phyloP scores from a whole-genome alignment of 2,113 vertebrate species.

The Mesoclemmys tuberculata region DNA sequence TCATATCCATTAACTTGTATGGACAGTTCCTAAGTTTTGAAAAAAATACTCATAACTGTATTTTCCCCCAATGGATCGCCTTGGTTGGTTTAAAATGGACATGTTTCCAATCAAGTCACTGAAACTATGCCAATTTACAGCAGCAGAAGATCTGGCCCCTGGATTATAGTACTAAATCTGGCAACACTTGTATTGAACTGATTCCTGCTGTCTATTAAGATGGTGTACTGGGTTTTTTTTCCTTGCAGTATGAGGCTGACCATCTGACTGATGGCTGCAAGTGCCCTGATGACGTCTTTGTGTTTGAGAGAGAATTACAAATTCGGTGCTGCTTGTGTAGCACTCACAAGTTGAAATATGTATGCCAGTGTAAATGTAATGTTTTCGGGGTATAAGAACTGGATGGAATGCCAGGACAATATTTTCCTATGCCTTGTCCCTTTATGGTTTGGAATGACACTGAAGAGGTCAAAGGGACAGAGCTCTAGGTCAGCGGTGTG shows the following conservation, averaged over 20 bases:
- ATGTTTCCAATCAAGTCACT: too few relatives aligned
- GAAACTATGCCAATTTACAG: too few relatives aligned
- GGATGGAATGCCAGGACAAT: background rate
- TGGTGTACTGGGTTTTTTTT: too few relatives aligned
- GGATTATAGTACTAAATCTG: too few relatives aligned
- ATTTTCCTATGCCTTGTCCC: background rate
- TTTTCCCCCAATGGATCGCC: too few relatives aligned
- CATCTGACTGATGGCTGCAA: background rate
- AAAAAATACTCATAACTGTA: too few relatives aligned
- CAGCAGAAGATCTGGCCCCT: too few relatives aligned
- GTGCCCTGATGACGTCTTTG: background rate
- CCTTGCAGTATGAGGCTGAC: background rate
- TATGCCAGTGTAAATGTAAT: background rate
- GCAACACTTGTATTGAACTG: too few relatives aligned
- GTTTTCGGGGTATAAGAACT: background rate
- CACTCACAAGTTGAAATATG: background rate
- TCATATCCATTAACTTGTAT: background rate
- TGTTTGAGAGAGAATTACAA: background rate
- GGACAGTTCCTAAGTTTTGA: background rate
- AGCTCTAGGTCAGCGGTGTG: background rate
- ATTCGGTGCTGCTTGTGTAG: too few relatives aligned
- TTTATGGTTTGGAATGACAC: background rate
- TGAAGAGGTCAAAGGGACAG: background rate
- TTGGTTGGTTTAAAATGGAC: too few relatives aligned
- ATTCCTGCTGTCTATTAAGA: too few relatives aligned